Base-by-base conservation (phyloP, 2,888 invertebrate species). In the Ophioninae sp. region DNA sequence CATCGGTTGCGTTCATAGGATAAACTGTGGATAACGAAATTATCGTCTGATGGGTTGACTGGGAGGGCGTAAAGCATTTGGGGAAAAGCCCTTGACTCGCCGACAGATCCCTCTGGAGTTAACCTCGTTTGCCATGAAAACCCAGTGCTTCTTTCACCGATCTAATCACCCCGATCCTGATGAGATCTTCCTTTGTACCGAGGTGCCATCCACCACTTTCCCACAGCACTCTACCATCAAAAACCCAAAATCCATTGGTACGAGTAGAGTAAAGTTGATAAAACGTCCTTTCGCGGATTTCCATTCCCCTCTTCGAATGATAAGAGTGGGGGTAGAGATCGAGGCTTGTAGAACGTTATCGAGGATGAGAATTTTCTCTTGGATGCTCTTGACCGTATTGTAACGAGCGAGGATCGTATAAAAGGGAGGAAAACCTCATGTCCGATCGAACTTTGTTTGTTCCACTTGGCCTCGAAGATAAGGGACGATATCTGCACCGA, bases 71-170 rank as follows among this genome's bases (percentile, higher is more conserved):
- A 69, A 79, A 68, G 67, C 59, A 30, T 22, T 39, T 56, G 41
- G 80, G 80, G 81, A 44, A 73, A 73, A 76, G 78, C 58, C 73
- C 81, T 9, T 76, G 71, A 77, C 69, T 74, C 76, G 81, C n/a
- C n/a, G 81, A 86, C 86, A 86, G 82, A 88, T 88, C 88, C 90
- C 90, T 89, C 88, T 88, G 87, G 90, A 74, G 91, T 91, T 91
- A 91, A 90, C 90, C 90, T 90, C 89, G 90, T 91, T 82, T 79
- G 44, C 90, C 89, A 88, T 86, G 72, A 82, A 90, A 91, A 91
- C 91, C 91, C 91, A 91, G 91, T 92, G 91, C 91, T 91, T 92
- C 91, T 91, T 92, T 91, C 30, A 90, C 89, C 88, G 90, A 92
- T 91, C 91, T 91, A 92, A 91, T 92, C 91, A 91, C 76, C 69